These are phyloP conservation scores for Caranx ignobilis DNA, from an alignment of 2,113 vertebrate species.

Conservation along the genomic window DNA sequence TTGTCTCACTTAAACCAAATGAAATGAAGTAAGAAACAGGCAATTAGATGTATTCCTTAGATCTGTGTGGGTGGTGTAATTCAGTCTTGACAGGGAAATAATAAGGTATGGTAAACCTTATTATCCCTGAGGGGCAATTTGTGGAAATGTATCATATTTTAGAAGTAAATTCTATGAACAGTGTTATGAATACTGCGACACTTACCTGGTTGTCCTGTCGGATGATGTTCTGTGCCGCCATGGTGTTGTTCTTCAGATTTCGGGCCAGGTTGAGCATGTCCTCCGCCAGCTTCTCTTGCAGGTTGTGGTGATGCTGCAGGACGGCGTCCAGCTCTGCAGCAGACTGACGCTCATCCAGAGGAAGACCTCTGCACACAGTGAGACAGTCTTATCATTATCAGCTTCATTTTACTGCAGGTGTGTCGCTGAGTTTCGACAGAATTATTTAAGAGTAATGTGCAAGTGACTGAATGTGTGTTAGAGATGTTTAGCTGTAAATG, in stretches of 20 bases:
- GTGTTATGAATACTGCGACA: neutral
- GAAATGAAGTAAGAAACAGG: too few species aligned
- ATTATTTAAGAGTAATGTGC: neutral
- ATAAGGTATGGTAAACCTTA: too few species aligned
- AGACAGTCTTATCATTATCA: too few species aligned
- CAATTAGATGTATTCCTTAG: neutral
- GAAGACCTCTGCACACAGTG: conserved; percentile 74
- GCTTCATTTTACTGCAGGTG: neutral
- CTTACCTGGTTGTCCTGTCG: conserved; percentile 98
- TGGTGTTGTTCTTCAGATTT: conserved; percentile 95
- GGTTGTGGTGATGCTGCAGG: conserved; percentile 91
- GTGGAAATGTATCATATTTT: too few species aligned
- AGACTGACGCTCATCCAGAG: conserved; percentile 89
- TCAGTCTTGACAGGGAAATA: too few species aligned
- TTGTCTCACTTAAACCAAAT: too few species aligned
- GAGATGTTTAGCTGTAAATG: neutral
- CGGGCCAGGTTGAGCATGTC: conserved; percentile 96
- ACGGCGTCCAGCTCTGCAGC: conserved; percentile 91
- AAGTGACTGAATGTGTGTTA: neutral
- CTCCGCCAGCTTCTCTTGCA: conserved; percentile 97
- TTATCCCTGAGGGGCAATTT: too few species aligned
- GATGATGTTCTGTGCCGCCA: conserved; percentile 96
- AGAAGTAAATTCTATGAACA: too few species aligned
- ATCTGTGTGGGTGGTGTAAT: neutral
- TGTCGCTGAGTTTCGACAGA: neutral